Evolutionary conservation across 2,113 vertebrate species (phyloP), one percentile per base, ranked within the genome.

Genomic region (Tyrannus savana): DNA sequence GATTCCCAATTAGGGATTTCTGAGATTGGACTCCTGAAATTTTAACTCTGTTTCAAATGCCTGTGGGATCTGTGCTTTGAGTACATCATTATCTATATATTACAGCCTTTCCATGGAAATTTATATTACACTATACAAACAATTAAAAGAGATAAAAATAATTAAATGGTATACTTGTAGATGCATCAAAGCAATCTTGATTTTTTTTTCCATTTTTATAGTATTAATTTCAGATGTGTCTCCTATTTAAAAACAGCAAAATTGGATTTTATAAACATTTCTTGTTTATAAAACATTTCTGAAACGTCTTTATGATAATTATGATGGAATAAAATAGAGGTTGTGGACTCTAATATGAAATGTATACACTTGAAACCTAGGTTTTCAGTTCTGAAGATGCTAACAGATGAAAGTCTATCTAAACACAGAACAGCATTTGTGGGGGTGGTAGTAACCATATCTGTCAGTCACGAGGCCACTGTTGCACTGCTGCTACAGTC

Each of bases 391-490:
- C 90, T 93, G 35, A 50, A 79, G 17, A 50, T 78, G 41, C 27
- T 92, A 93, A 72, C 31, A 90, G 71, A 79, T 56, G 7, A 92
- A 85, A 67, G 37, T 69, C 52, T 76, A 55, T 83, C 42, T 92
- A 68, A 84, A 44, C 74, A 92, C 6, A 10, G 35, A 75, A 86
- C 46, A 95, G 66, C 50, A 92, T 66, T 84, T 85, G 30, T 75
- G 74, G 39, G 42, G 83, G 35, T 90, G 35, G 33, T 28, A 82
- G 84, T 64, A 95, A 92, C 67, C 25, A 25, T 44, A 84, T 77
- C 75, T 96, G 73, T 96, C 83, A 93, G 84, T 91, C 93, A 95
- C 6, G 71, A 92, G 67, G 67, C 64, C 72, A 75, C 62, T 68
- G 58, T 42, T 89, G 82, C 52, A 90, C 67, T 85, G 64, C 58